These are phyloP conservation scores for Vireo griseus DNA, from an alignment of 2,797 vertebrate species.

Conservation along the genomic window DNA sequence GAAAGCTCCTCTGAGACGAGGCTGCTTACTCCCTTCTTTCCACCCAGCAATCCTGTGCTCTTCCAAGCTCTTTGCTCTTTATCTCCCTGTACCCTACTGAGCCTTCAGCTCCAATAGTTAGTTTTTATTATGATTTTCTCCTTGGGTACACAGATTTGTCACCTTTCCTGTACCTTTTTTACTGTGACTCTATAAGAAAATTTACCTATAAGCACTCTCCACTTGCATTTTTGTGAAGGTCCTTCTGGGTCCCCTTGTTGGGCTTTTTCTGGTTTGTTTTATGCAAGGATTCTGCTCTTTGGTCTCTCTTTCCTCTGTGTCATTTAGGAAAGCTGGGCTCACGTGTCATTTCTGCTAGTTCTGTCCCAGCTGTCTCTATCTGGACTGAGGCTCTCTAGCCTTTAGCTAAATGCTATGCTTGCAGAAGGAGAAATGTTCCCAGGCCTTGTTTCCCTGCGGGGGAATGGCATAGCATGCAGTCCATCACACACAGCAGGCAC, in stretches of 20 bases:
- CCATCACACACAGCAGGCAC: background rate
- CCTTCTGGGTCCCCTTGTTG: fast-evolving
- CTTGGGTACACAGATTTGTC: background rate
- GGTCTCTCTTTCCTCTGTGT: background rate
- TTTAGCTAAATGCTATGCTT: background rate
- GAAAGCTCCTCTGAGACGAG: background rate
- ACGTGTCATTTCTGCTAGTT: background rate
- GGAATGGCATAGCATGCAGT: background rate
- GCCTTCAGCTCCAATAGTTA: fast-evolving
- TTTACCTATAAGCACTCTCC: background rate
- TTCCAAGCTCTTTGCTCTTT: background rate
- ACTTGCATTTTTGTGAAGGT: background rate
- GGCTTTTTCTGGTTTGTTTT: background rate
- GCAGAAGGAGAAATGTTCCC: background rate
- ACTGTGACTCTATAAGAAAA: background rate
- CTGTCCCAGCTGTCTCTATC: background rate
- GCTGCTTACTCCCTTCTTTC: background rate
- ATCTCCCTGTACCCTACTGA: background rate
- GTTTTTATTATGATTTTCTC: background rate
- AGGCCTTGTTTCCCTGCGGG: background rate
- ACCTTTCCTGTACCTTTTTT: background rate
- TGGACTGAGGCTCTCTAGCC: background rate
- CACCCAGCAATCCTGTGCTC: background rate
- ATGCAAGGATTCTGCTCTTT: background rate
- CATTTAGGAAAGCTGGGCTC: background rate